These are phyloP conservation scores for Eupristina koningsbergeri DNA, from an alignment of 1,140 invertebrate genomes.

Conservation along the genomic window DNA sequence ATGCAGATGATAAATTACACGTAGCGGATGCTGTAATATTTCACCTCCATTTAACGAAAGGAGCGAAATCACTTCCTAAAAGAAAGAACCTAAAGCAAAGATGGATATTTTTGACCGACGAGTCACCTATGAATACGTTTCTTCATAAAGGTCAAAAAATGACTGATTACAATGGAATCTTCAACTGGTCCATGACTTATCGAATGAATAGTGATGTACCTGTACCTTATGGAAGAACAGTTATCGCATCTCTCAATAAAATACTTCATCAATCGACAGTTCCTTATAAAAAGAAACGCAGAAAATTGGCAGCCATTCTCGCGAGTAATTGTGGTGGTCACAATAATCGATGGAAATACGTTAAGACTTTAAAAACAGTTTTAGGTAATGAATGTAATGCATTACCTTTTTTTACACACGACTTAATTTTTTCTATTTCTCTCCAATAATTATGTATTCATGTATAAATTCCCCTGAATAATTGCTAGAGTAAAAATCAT, in stretches of 20 bases:
- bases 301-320: slow-evolving; percentile 75
- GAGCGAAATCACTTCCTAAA: slow-evolving; percentile 64
- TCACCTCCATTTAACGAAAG: slow-evolving; percentile 74
- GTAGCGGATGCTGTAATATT: slow-evolving; percentile 76
- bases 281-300: not conserved
- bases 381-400: slow-evolving; percentile 39
- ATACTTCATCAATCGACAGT: not conserved
- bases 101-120: slow-evolving; percentile 78
- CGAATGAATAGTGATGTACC: slow-evolving; percentile 80
- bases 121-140: slow-evolving; percentile 76
- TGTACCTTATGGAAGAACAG: slow-evolving; percentile 79
- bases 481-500: no score
- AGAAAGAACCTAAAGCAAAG: slow-evolving; percentile 69
- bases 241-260: slow-evolving; percentile 53
- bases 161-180: slow-evolving; percentile 74
- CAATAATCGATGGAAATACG: slow-evolving; percentile 76
- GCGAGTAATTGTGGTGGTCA: slow-evolving; percentile 77
- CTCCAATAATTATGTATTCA: no score
- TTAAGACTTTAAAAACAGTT: slow-evolving; percentile 74
- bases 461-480: no score
- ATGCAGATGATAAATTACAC: slow-evolving; percentile 66
- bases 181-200: slow-evolving; percentile 87
- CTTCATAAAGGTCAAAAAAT: slow-evolving; percentile 61
- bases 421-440: no score
- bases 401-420: not conserved